Evolutionary conservation across 2,113 vertebrate species (phyloP), one percentile per base, ranked within the genome.

Genomic region (Tragelaphus strepsiceros): DNA sequence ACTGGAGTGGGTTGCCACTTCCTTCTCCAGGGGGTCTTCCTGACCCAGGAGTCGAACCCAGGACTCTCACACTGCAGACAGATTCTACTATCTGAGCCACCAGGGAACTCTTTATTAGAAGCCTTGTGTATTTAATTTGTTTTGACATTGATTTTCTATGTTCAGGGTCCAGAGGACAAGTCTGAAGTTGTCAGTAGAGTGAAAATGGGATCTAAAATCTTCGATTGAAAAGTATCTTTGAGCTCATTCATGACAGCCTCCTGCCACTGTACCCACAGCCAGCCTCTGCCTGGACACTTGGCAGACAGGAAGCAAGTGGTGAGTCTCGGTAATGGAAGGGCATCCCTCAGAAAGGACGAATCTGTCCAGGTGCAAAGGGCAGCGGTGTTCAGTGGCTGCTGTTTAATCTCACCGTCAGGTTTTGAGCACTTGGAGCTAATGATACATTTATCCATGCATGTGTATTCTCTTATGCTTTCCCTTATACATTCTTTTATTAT

Each of bases 241-340:
- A 19, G 46, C 6, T 94, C 1, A 11, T 51, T 64, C 46, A 26
- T 6, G 21, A 54, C 26, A 22, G 39, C 8, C 4, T 61, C 54
- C 46, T 14, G 2, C 46, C 32, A 1, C 0, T 0, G 0, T 2
- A 1, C 56, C 32, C 67, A 28, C 32, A 1, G 13, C 0, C 1
- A 26, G 58, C 49, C 32, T 53, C 19, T 22, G 43, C 39, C 32
- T 12, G 5, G 67, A 28, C 4, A 10, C 17, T 21, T 24, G 59
- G 24, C 17, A 39, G 24, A 3, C 7, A 0, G 46, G 19, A 58
- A 35, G 1, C 21, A 30, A 2, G 28, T 1, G 7, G n/a, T 35
- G 51, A 30, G 19, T 28, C 62, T n/a, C 32, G 9, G 46, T 26
- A 7, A 15, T 0, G 12, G 53, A 94, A 80, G 53, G 28, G 19